phyloP scores from a whole-genome alignment of 2,888 invertebrate genomes.

The Drosophila seclusa region DNA sequence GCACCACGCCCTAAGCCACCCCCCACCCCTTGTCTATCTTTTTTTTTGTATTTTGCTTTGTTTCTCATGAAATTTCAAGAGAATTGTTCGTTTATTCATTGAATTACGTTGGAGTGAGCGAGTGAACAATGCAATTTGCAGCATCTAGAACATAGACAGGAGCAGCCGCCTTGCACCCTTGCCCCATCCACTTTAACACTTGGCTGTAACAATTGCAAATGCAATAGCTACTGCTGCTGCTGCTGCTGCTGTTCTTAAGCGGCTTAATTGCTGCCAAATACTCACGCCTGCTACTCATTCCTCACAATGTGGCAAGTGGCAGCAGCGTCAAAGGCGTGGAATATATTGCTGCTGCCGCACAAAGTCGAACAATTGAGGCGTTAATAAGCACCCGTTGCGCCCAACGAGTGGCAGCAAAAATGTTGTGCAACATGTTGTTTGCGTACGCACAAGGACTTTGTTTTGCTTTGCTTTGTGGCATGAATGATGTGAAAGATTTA shows the following conservation, averaged over 20 bases:
- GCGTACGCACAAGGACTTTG: background rate
- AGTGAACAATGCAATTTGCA: slow-evolving; percentile 65
- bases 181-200: slow-evolving; percentile 13
- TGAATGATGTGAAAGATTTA: background rate
- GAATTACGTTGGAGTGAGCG: slow-evolving; percentile 47
- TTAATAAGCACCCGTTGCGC: slow-evolving; percentile 58
- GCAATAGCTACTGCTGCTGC: slow-evolving; percentile 19
- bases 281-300: background rate
- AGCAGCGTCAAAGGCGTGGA: slow-evolving; percentile 21
- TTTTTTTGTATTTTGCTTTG: slow-evolving; percentile 9
- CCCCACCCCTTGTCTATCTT: background rate
- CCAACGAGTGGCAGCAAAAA: slow-evolving; percentile 31
- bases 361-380: slow-evolving; percentile 51
- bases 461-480: background rate
- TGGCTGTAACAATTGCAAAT: slow-evolving; percentile 37
- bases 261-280: slow-evolving; percentile 69
- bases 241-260: slow-evolving; percentile 37
- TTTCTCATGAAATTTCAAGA: slow-evolving; percentile 56
- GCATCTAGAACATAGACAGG: slow-evolving; percentile 4
- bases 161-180: background rate
- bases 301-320: slow-evolving; percentile 19
- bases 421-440: slow-evolving; percentile 33
- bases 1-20: background rate
- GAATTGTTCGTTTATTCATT: slow-evolving; percentile 67
- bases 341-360: slow-evolving; percentile 21